A percentile compares a stretch with the other conserved stretches of the same genome.
Conservation (phyloP, 2,113 vertebrate genomes). For the Thryonomys swinderianus region DNA sequence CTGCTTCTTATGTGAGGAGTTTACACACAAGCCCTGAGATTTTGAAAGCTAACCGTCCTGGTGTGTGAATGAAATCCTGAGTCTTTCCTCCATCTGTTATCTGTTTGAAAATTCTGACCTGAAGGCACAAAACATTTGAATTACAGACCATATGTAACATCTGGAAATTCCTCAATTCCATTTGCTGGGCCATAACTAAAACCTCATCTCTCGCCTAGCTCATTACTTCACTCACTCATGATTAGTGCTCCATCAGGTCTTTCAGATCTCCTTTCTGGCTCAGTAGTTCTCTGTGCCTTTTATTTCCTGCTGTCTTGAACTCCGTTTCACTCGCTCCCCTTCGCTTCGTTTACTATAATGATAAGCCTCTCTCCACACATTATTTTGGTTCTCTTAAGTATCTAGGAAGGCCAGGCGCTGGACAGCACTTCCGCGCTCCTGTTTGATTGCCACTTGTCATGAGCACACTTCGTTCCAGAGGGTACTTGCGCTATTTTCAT, state of each 20-base stretch:
- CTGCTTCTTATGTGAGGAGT: slow-evolving; percentile 63
- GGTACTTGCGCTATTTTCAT: slow-evolving; percentile 8
- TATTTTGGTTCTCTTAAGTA: slow-evolving; percentile 70
- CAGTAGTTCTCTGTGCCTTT: slow-evolving; percentile 60
- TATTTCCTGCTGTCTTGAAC: slow-evolving; percentile 75
- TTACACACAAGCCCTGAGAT: slow-evolving; percentile 47
- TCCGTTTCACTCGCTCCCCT: slow-evolving; percentile 54
- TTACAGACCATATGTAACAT: slow-evolving; percentile 78
- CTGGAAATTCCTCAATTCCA: slow-evolving; percentile 78
- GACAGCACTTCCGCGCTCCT: background rate
- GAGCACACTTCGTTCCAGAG: background rate
- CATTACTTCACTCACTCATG: slow-evolving; percentile 77
- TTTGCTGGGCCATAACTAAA: slow-evolving; percentile 79
- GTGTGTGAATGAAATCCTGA: slow-evolving; percentile 58
- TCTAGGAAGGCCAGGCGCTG: slow-evolving; percentile 43
- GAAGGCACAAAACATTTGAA: slow-evolving; percentile 71
- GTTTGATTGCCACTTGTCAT: slow-evolving; percentile 28
- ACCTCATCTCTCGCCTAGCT: slow-evolving; percentile 66
- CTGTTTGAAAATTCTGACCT: slow-evolving; percentile 76
- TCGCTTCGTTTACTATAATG: slow-evolving; percentile 66
- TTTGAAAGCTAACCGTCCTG: slow-evolving; percentile 72
- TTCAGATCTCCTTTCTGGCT: slow-evolving; percentile 70
- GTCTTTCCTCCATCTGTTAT: slow-evolving; percentile 73
- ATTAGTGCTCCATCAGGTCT: slow-evolving; percentile 75
- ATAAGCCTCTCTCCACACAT: slow-evolving; percentile 52